phyloP scores from a whole-genome alignment of 2,797 vertebrate species.

The Ctenosaura bakeri region DNA sequence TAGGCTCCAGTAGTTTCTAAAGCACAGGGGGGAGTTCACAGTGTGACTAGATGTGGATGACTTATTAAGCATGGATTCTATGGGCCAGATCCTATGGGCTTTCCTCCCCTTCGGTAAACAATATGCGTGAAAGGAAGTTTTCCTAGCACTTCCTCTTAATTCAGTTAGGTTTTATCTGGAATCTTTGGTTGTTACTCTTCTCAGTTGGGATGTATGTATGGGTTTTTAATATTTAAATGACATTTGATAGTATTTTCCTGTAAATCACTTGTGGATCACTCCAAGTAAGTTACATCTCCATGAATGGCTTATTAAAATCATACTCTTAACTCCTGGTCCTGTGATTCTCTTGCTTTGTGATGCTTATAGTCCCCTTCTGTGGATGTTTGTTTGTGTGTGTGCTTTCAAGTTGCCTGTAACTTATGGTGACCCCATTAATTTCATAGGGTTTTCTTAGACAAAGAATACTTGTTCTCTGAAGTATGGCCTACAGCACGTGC shows the following conservation, averaged over 20 bases:
- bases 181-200: background rate
- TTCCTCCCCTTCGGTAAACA: background rate
- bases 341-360: background rate
- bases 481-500: too few species aligned
- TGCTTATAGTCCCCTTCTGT: background rate
- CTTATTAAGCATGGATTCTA: background rate
- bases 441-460: too few species aligned
- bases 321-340: background rate
- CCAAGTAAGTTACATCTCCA: background rate
- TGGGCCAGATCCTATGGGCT: background rate
- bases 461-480: too few species aligned
- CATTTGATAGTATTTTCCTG: background rate
- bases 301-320: background rate
- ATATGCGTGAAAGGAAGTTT: background rate
- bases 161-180: background rate
- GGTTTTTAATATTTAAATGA: background rate
- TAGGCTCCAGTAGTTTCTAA: background rate
- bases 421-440: too few species aligned
- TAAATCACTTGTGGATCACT: background rate
- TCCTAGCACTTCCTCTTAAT: background rate
- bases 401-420: too few species aligned
- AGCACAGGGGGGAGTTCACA: fast-evolving
- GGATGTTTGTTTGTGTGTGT: background rate
- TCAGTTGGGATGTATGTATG: background rate
- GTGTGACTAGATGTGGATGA: background rate